Percentiles rank a stretch among this genome's conserved stretches.
These are phyloP conservation scores for Bergia puertoricense DNA, from an alignment of 92 coral and sea anemone species.

Conservation along the genomic window DNA sequence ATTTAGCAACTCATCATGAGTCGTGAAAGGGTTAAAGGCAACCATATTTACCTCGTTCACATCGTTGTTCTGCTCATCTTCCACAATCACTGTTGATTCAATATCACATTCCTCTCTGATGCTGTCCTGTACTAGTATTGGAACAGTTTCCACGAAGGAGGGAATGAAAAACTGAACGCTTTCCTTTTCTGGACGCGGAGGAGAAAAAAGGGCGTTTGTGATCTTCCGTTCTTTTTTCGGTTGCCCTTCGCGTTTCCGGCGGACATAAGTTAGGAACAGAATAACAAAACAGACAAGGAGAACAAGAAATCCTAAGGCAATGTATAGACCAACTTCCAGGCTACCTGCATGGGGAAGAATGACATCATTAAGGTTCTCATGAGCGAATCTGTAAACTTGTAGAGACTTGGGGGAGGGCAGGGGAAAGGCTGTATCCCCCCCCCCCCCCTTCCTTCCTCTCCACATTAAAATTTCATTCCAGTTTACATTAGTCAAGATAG, in stretches of 20 bases:
- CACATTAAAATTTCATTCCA: no score
- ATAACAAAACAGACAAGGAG: conserved; percentile 25
- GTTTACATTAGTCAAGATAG: no score
- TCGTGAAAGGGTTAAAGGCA: no score
- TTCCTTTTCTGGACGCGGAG: conserved; percentile 18
- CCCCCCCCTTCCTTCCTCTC: no score
- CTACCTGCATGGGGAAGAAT: background rate
- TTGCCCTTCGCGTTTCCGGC: conserved; percentile 10
- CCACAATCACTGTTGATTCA: background rate
- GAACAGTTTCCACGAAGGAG: background rate
- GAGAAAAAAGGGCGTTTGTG: conserved; percentile 15
- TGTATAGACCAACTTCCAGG: conserved; percentile 20
- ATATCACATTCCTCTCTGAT: background rate
- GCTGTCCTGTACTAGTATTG: conserved; percentile 30
- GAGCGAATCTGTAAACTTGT: no score
- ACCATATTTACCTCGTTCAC: background rate
- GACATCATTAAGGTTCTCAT: background rate
- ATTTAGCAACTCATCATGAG: no score
- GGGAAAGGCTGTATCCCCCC: no score
- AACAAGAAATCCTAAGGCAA: conserved; percentile 8
- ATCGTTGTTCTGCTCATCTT: background rate
- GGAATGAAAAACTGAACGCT: conserved; percentile 25
- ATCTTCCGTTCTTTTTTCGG: background rate
- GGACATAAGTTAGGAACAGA: conserved; percentile 16
- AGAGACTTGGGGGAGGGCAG: no score